Evolutionary conservation across 1,140 invertebrate genomes (phyloP).

Genomic region (Drosophila simulans): DNA sequence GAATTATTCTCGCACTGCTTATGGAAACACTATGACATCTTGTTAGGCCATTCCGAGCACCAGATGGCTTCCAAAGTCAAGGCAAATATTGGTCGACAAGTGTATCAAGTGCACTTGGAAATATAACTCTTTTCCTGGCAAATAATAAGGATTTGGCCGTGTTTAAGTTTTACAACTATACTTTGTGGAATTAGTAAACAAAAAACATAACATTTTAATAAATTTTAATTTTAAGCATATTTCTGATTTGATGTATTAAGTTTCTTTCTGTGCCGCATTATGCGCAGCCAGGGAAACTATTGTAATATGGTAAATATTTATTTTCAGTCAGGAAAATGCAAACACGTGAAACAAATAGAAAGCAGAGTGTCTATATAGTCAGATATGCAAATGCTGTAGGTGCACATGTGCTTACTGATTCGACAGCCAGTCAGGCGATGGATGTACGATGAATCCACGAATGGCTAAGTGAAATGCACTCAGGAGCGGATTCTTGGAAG

Average conservation of each 20-base stretch:
- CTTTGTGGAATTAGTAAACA: too few species aligned
- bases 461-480: slow-evolving; percentile 4
- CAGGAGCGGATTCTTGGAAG: neutral
- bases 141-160: too few species aligned
- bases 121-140: neutral
- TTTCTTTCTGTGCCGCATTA: neutral
- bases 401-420: slow-evolving; percentile 11
- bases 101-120: slow-evolving; percentile 6
- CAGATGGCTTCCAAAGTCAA: slow-evolving; percentile 24
- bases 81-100: slow-evolving; percentile 8
- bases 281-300: neutral
- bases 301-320: slow-evolving; percentile 22
- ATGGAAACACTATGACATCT: slow-evolving; percentile 25
- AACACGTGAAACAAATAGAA: slow-evolving; percentile 38
- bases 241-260: neutral
- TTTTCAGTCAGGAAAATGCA: slow-evolving; percentile 44
- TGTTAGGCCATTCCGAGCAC: slow-evolving; percentile 12
- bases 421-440: slow-evolving; percentile 10
- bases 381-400: slow-evolving; percentile 51
- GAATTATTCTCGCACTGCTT: slow-evolving; percentile 22
- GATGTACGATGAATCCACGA: slow-evolving; percentile 9
- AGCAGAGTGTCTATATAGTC: slow-evolving; percentile 1
- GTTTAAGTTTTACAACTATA: too few species aligned
- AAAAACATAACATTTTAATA: too few species aligned
- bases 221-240: too few species aligned